Base-by-base conservation (phyloP, 2,113 vertebrate genomes). In the Pitta sordida region DNA sequence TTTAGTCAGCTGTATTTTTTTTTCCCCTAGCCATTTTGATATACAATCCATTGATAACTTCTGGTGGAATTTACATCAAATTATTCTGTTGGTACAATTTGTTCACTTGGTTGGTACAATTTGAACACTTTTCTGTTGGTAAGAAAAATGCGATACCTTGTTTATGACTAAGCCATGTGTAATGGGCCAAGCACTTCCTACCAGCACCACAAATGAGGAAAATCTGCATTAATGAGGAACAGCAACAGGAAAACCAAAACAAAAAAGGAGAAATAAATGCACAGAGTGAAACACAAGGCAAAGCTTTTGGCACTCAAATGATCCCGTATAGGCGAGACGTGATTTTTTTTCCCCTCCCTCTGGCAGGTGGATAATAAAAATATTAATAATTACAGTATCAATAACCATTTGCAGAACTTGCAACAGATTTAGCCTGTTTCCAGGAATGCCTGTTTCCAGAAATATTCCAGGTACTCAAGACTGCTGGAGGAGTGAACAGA, bases 141-240 rank as follows among this genome's bases (percentile, higher is more conserved):
- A 75, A 94, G 84, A 95, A 94, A 92, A 56, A 94, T 46, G 56
- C 91, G 95, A 94, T 83, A 91, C 85, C 90, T 94, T 93, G 75
- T 86, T 96, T 94, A 90, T 77, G 85, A 90, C 84, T 93, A 90
- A 90, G 87, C 43, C 88, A 83, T 70, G 68, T 94, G 87, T 87
- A 95, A 95, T 95, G 94, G 87, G 78, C 93, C 87, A 95, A 90
- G 52, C 0, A 1, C 67, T 93, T 93, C 84, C 85, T 59, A 91
- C 87, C 22, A 79, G 59, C 81, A 86, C 77, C 52, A 71, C 67
- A 96, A 95, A 95, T 95, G 94, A 94, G 90, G 91, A 91, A 92
- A 94, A 90, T 91, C 52, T 92, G 91, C 93, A 95, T 94, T 93
- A 94, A 94, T 77, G 93, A 95, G 89, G 59, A 92, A 85, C 30